Evolutionary conservation across 2,888 invertebrate genomes (phyloP).

Genomic region (Strigamia crassipes): DNA sequence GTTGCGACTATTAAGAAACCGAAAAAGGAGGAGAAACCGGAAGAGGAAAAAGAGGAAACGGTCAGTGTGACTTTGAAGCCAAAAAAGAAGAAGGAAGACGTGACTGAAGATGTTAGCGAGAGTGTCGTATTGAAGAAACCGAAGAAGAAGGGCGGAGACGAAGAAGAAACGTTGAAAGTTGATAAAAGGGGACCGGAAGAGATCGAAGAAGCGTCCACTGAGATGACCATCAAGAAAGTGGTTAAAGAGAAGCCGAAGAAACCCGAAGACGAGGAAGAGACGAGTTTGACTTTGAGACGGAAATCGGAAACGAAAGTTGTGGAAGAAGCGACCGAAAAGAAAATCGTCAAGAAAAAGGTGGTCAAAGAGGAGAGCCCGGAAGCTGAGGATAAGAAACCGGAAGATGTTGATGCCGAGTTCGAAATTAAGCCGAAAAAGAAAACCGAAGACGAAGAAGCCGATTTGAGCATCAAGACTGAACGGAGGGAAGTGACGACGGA

Average conservation of each 20-base stretch:
- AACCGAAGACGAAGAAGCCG: conserved; percentile 48
- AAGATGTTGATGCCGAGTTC: conserved; percentile 43
- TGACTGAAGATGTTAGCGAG: conserved; percentile 52
- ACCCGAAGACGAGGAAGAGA: conserved; percentile 34
- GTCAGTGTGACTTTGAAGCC: neutral
- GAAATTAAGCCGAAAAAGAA: conserved; percentile 45
- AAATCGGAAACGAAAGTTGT: conserved; percentile 47
- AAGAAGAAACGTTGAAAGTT: conserved; percentile 43
- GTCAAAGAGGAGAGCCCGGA: conserved; percentile 53
- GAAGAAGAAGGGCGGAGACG: conserved; percentile 46
- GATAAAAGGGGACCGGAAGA: conserved; percentile 45
- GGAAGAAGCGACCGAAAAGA: conserved; percentile 52
- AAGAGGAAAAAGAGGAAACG: conserved; percentile 44
- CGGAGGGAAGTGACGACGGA: conserved; percentile 52
- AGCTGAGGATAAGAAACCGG: conserved; percentile 48
- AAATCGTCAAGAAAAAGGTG: conserved; percentile 50
- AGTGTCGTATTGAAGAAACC: conserved; percentile 51
- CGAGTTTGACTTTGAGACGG: neutral
- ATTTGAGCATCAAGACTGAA: conserved; percentile 52
- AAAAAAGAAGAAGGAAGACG: conserved; percentile 30
- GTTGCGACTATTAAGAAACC: conserved; percentile 41
- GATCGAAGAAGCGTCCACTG: conserved; percentile 48
- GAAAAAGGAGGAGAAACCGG: conserved; percentile 41
- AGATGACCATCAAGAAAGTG: conserved; percentile 45
- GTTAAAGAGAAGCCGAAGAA: conserved; percentile 14